Evolutionary conservation across 1,140 invertebrate species (phyloP).

Genomic region (Anadara kagoshimensis): DNA sequence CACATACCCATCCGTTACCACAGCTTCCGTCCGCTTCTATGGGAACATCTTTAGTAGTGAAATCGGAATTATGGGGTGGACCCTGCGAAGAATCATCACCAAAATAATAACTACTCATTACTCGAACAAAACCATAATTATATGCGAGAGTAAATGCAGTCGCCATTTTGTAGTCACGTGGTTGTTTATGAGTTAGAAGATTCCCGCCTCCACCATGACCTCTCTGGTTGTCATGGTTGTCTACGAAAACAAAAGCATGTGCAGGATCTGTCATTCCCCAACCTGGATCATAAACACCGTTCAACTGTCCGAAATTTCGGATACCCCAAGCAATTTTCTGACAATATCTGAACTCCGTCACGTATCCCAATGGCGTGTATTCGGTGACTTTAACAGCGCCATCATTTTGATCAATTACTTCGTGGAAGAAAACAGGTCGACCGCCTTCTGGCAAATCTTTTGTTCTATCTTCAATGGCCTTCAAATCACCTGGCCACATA

Average conservation of each 20-base stretch:
- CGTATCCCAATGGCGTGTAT: slow-evolving; percentile 77
- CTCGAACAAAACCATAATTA: slow-evolving; percentile 81
- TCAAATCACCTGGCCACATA: slow-evolving; percentile 69
- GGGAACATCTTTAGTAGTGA: slow-evolving; percentile 79
- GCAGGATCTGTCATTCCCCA: slow-evolving; percentile 71
- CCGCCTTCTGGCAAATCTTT: slow-evolving; percentile 70
- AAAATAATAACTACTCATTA: slow-evolving; percentile 85
- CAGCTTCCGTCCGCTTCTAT: slow-evolving; percentile 78
- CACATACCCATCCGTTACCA: slow-evolving; percentile 89
- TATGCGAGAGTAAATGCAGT: slow-evolving; percentile 85
- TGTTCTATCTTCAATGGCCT: slow-evolving; percentile 71
- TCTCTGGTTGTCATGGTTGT: slow-evolving; percentile 76
- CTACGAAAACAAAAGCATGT: slow-evolving; percentile 74
- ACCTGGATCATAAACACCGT: slow-evolving; percentile 55
- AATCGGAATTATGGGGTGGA: slow-evolving; percentile 64
- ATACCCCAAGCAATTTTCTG: slow-evolving; percentile 56
- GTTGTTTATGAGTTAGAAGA: slow-evolving; percentile 50
- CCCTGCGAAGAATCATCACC: slow-evolving; percentile 24
- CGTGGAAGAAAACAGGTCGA: slow-evolving; percentile 80
- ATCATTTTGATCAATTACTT: slow-evolving; percentile 86
- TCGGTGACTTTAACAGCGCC: slow-evolving; percentile 80
- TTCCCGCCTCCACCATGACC: slow-evolving; percentile 62
- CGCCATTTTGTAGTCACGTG: slow-evolving; percentile 79
- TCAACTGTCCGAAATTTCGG: slow-evolving; percentile 48
- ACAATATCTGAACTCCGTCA: slow-evolving; percentile 84